phyloP scores from a whole-genome alignment of 2,797 vertebrate species.

The Tokudaia muenninki region DNA sequence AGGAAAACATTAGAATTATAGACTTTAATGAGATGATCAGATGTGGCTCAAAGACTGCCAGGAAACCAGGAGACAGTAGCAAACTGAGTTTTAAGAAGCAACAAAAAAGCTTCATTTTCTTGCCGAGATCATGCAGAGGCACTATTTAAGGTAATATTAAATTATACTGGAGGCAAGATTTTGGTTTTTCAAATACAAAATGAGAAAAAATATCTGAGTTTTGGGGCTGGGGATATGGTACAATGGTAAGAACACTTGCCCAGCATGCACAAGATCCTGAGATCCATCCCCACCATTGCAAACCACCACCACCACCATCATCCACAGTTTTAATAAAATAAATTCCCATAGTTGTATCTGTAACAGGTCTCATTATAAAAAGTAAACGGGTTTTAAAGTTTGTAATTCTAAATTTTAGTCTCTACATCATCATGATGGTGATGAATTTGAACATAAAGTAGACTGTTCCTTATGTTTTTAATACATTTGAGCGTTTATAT shows the following conservation, averaged over 20 bases:
- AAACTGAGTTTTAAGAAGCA: slow-evolving; percentile 57
- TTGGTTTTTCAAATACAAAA: slow-evolving; percentile 38
- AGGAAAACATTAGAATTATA: slow-evolving; percentile 48
- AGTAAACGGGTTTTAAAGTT: neutral
- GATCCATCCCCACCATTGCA: neutral
- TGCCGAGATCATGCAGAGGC: slow-evolving; percentile 59
- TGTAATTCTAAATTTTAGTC: slow-evolving; percentile 21
- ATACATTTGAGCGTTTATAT: neutral
- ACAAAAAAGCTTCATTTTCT: slow-evolving; percentile 67
- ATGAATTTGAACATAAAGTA: neutral
- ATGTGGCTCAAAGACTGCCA: slow-evolving; percentile 42
- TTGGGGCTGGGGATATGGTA: neutral
- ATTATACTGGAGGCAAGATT: slow-evolving; percentile 42
- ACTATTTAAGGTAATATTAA: slow-evolving; percentile 66
- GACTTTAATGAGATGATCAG: slow-evolving; percentile 56
- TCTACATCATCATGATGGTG: neutral
- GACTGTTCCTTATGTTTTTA: slow-evolving; percentile 25
- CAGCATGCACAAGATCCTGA: too few relatives aligned
- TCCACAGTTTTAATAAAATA: slow-evolving; percentile 64
- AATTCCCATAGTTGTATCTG: slow-evolving; percentile 47
- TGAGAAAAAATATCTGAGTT: neutral
- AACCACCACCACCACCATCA: too few relatives aligned
- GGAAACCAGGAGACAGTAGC: slow-evolving; percentile 58
- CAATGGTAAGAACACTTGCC: neutral
- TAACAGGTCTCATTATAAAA: slow-evolving; percentile 16